phyloP scores from a whole-genome alignment of 2,113 vertebrate species.

The Dendropsophus ebraccatus region DNA sequence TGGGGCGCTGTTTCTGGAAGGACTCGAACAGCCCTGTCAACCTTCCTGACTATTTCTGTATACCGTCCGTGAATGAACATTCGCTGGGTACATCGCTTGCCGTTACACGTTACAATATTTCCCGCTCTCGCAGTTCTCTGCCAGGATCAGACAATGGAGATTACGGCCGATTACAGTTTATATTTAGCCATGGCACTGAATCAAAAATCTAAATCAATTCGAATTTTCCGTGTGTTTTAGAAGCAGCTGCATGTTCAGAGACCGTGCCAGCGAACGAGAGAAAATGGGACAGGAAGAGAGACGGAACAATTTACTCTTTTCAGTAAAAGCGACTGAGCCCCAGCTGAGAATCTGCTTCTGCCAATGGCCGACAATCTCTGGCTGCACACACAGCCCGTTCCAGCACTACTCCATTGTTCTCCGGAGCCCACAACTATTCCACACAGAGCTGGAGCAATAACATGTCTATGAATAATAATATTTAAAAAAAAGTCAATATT shows the following conservation, averaged over 20 bases:
- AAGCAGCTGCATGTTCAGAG: slow-evolving; percentile 19
- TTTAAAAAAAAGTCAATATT: too few relatives aligned
- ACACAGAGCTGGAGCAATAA: background rate
- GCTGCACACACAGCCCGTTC: background rate
- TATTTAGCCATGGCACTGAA: background rate
- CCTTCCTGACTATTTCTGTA: background rate
- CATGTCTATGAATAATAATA: background rate
- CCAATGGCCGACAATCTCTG: slow-evolving; percentile 59
- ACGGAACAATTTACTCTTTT: slow-evolving; percentile 61
- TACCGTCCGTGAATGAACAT: background rate
- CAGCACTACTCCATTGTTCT: background rate
- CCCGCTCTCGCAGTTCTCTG: background rate
- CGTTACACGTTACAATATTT: background rate
- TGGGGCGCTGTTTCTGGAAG: background rate
- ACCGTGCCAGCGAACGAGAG: slow-evolving; percentile 37
- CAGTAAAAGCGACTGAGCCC: slow-evolving; percentile 43
- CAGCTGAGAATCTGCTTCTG: slow-evolving; percentile 65
- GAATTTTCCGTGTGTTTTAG: slow-evolving; percentile 25
- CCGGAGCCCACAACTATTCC: background rate
- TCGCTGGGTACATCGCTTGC: background rate
- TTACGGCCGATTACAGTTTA: background rate
- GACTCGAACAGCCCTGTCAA: background rate
- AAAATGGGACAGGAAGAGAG: slow-evolving; percentile 6
- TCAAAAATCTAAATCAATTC: background rate
- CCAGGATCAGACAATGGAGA: background rate